phyloP scores from a whole-genome alignment of 2,797 vertebrate species.

The Acanthurus lineatus region DNA sequence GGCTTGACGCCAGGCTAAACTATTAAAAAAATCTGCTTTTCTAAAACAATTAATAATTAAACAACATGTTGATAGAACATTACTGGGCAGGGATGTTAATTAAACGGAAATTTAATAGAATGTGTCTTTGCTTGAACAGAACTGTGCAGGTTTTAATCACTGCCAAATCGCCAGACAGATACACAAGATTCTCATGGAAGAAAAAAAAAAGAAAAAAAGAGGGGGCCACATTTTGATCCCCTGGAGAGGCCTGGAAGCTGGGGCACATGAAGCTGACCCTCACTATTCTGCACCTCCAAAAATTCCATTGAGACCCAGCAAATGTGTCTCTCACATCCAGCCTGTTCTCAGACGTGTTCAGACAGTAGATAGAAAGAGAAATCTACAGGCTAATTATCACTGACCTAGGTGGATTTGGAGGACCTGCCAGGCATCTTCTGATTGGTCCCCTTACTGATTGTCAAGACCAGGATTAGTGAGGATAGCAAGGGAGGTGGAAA shows the following conservation, averaged over 20 bases:
- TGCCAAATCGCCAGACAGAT: conserved; percentile 43
- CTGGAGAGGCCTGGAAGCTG: conserved; percentile 41
- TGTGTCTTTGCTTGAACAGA: conserved; percentile 36
- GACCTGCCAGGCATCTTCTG: conserved; percentile 78
- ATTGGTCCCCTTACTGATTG: conserved; percentile 81
- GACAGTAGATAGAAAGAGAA: conserved; percentile 71
- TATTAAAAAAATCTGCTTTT: conserved; percentile 10
- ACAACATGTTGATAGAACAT: conserved; percentile 13
- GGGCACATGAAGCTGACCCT: conserved; percentile 52
- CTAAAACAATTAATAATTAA: conserved; percentile 17
- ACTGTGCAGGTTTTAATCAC: conserved; percentile 54
- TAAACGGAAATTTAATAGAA: conserved; percentile 29
- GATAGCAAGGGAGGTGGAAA: conserved; percentile 79
- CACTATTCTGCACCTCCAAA: conserved; percentile 59
- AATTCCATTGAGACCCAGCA: conserved; percentile 72
- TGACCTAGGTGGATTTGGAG: conserved; percentile 77
- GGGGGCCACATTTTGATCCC: conserved; percentile 44
- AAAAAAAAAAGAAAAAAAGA: background rate
- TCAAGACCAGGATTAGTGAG: conserved; percentile 86
- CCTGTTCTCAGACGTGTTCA: conserved; percentile 75
- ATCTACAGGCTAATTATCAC: conserved; percentile 83
- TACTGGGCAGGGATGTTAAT: conserved; percentile 18
- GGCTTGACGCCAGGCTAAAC: background rate
- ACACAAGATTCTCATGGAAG: conserved; percentile 23
- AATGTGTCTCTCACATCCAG: conserved; percentile 71